Conservation (phyloP, 2,797 vertebrate species). For the Sebastes cheni region DNA sequence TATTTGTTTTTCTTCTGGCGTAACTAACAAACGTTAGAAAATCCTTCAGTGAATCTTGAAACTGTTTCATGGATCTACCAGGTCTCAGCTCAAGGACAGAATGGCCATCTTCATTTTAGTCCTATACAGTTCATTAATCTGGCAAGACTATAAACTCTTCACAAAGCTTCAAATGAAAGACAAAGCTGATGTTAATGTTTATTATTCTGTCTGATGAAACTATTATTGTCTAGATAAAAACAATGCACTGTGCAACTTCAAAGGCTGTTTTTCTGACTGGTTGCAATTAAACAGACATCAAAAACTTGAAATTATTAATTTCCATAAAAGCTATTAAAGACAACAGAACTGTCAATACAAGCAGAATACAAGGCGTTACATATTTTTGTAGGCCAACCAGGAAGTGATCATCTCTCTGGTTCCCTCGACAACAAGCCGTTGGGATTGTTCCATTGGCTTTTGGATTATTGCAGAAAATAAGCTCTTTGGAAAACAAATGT, state of each 20-base stretch:
- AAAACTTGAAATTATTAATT: not conserved
- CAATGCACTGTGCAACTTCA: not conserved
- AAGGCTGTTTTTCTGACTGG: not conserved
- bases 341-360: not conserved
- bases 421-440: too few relatives aligned
- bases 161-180: slow-evolving; percentile 8
- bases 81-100: not conserved
- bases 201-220: slow-evolving; percentile 9
- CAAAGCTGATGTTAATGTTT: slow-evolving; percentile 5
- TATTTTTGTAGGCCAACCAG: too few relatives aligned
- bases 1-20: not conserved
- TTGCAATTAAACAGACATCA: not conserved
- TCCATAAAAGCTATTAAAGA: not conserved
- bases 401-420: too few relatives aligned
- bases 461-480: too few relatives aligned
- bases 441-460: too few relatives aligned
- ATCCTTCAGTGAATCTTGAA: not conserved
- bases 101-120: not conserved
- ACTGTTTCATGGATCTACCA: not conserved
- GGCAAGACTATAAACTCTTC: slow-evolving; percentile 4
- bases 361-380: not conserved
- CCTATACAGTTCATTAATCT: not conserved
- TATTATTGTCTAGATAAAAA: not conserved
- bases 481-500: too few relatives aligned
- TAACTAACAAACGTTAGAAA: not conserved